Evolutionary conservation across 2,113 vertebrate genomes (phyloP).

Genomic region (Ondatra zibethicus): DNA sequence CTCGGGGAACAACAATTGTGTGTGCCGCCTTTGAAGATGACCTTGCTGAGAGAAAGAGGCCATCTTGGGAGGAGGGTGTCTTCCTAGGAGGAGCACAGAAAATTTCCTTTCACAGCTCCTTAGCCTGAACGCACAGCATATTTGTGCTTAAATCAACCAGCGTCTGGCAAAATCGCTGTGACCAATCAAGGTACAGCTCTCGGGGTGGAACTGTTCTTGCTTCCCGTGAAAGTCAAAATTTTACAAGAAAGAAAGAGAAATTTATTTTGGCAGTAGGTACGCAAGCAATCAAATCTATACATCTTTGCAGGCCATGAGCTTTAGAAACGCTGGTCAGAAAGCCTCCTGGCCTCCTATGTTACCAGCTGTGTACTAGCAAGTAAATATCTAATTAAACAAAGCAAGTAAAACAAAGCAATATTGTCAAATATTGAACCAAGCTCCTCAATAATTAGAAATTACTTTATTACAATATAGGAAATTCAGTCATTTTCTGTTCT

Average conservation of each 20-base stretch:
- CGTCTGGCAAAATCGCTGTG: neutral
- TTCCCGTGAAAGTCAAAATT: neutral
- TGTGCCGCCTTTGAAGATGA: neutral
- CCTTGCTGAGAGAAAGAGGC: neutral
- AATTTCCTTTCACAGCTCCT: neutral
- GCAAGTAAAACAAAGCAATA: too few relatives aligned
- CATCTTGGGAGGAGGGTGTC: neutral
- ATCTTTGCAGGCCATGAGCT: neutral
- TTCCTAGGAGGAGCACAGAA: neutral
- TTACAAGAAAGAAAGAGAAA: neutral
- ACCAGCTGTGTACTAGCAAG: neutral
- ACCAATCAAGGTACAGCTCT: neutral
- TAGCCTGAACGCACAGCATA: neutral
- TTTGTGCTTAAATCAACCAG: neutral
- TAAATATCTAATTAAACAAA: slow-evolving; percentile 6
- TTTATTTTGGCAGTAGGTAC: neutral
- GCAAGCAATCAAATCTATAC: neutral
- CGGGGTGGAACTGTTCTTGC: neutral
- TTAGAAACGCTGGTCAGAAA: neutral
- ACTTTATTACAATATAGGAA: slow-evolving; percentile 35
- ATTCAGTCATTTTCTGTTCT: slow-evolving; percentile 3
- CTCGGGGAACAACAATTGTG: neutral
- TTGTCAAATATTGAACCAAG: too few relatives aligned
- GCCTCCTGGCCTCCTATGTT: neutral
- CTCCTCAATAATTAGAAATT: neutral